Evolutionary conservation across 2,888 invertebrate species (phyloP).

Genomic region (Pheosia tremula): DNA sequence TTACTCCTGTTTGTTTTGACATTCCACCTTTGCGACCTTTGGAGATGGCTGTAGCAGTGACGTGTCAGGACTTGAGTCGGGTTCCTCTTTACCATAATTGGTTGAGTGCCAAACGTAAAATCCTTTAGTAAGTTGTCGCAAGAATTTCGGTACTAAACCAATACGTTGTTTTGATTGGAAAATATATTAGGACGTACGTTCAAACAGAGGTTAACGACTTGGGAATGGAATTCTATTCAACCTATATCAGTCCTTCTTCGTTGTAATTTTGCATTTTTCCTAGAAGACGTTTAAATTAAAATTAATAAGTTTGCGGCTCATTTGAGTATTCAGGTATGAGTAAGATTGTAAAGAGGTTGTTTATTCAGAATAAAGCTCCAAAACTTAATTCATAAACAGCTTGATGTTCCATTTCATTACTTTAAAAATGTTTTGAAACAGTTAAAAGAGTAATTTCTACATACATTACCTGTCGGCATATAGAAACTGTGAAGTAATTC

Average conservation of each 20-base stretch:
- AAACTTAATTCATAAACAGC: too few species aligned
- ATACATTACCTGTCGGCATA: background rate
- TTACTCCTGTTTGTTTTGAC: slow-evolving; percentile 33
- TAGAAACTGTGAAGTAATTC: background rate
- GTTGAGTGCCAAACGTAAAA: background rate
- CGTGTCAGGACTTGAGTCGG: background rate
- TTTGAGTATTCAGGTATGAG: too few species aligned
- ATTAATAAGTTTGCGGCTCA: too few species aligned
- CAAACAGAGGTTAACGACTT: too few species aligned
- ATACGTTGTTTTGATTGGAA: background rate
- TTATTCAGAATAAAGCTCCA: too few species aligned
- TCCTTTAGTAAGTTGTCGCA: slow-evolving; percentile 1
- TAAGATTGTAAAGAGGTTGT: too few species aligned
- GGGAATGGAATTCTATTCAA: too few species aligned
- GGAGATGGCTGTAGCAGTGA: slow-evolving; percentile 2
- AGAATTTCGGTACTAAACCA: background rate
- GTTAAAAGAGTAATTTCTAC: background rate
- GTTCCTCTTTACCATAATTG: slow-evolving; percentile 6
- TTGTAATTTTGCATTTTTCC: too few species aligned
- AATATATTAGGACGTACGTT: background rate
- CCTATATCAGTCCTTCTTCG: too few species aligned
- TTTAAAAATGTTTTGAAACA: too few species aligned
- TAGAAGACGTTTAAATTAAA: too few species aligned
- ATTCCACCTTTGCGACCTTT: slow-evolving; percentile 29
- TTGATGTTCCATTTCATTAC: too few species aligned